Evolutionary conservation across 2,113 vertebrate genomes (phyloP).

Genomic region (Gallinago paraguaiae): DNA sequence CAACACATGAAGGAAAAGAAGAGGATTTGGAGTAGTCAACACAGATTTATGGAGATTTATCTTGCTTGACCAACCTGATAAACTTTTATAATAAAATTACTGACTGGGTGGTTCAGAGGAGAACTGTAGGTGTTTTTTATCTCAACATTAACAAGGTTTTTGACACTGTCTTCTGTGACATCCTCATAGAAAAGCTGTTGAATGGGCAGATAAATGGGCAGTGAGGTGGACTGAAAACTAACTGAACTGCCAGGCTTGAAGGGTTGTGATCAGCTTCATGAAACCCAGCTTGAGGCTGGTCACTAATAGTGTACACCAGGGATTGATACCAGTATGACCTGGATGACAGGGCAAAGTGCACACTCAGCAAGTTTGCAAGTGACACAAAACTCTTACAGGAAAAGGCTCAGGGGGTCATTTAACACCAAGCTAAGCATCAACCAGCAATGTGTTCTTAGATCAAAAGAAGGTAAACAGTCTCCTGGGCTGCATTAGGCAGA

Average conservation of each 20-base stretch:
- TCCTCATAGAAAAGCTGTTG: not conserved
- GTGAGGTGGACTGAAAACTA: not conserved
- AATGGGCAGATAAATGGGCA: not conserved
- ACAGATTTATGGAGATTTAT: not conserved
- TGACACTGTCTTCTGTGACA: not conserved
- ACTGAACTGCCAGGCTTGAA: not conserved
- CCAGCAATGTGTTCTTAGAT: not conserved
- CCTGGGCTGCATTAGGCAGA: not conserved
- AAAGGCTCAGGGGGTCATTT: not conserved
- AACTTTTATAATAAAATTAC: not conserved
- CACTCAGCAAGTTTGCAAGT: not conserved
- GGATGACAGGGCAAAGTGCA: not conserved
- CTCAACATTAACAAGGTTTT: not conserved
- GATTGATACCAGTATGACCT: not conserved
- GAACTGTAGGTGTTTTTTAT: not conserved
- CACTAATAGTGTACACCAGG: not conserved
- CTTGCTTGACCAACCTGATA: not conserved
- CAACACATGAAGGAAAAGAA: not conserved
- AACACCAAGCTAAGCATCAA: not conserved
- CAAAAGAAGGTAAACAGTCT: not conserved
- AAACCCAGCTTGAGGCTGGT: not conserved
- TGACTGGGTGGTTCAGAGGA: not conserved
- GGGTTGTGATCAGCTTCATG: not conserved
- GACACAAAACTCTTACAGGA: not conserved
- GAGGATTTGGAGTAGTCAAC: not conserved